phyloP scores from a whole-genome alignment of 1,140 invertebrate genomes.

The Lordiphosa clarofinis region DNA sequence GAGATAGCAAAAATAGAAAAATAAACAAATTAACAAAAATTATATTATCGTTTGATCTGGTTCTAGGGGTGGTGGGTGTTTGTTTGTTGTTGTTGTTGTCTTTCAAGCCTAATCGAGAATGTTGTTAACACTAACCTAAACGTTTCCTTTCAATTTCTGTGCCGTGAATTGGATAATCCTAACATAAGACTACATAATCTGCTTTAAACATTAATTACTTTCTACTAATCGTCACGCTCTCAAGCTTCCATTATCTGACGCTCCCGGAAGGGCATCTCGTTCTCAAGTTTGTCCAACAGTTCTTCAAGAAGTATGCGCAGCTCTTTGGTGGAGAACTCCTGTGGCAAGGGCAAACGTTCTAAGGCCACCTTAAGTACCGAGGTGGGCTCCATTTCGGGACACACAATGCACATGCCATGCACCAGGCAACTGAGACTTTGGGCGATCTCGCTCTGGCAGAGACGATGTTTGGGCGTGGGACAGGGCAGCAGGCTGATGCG shows the following conservation, averaged over 20 bases:
- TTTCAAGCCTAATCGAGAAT: too few relatives aligned
- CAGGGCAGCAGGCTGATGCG: conserved; percentile 84
- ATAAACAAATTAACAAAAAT: conserved; percentile 49
- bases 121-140: too few relatives aligned
- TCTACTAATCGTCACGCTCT: neutral
- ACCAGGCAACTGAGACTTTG: conserved; percentile 67
- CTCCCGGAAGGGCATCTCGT: conserved; percentile 19
- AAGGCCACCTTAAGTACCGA: conserved; percentile 62
- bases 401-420: conserved; percentile 64
- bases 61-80: too few relatives aligned
- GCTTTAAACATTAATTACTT: too few relatives aligned
- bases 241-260: conserved; percentile 22
- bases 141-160: too few relatives aligned
- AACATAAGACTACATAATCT: too few relatives aligned
- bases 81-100: too few relatives aligned
- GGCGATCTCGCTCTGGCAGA: conserved; percentile 78
- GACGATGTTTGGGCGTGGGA: conserved; percentile 84
- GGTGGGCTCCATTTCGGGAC: conserved; percentile 58
- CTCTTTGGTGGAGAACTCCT: conserved; percentile 74
- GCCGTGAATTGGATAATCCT: too few relatives aligned
- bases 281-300: conserved; percentile 53
- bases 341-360: conserved; percentile 74
- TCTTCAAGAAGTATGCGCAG: conserved; percentile 60
- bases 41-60: too few relatives aligned
- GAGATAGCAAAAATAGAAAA: conserved; percentile 10